Percentiles rank a stretch among this genome's conserved stretches.
These are phyloP conservation scores for Campoplex capitator DNA, from an alignment of 2,888 invertebrate genomes.

Conservation along the genomic window DNA sequence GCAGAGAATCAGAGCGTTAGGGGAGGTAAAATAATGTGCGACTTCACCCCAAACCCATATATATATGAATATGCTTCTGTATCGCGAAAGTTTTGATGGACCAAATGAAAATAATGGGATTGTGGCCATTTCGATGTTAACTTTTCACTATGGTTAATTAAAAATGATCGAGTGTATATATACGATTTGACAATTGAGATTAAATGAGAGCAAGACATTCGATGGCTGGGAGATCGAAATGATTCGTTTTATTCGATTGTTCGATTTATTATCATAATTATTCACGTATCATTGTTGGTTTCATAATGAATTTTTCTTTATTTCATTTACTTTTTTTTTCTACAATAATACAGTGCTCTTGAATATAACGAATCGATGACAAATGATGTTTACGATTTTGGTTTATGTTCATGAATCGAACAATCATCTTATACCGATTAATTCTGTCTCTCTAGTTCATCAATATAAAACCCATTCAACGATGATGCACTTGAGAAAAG, in stretches of 20 bases:
- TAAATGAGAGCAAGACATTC: background rate
- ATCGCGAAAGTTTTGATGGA: conserved; percentile 24
- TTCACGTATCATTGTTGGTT: background rate
- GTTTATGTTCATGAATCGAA: background rate
- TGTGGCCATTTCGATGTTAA: background rate
- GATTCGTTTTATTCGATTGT: background rate
- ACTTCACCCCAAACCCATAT: conserved; percentile 18
- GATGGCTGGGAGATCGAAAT: background rate
- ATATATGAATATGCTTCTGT: background rate
- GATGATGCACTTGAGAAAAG: background rate
- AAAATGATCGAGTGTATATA: conserved; percentile 17
- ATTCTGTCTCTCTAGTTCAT: background rate
- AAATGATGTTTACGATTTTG: background rate
- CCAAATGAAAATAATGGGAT: conserved; percentile 26
- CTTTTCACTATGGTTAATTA: conserved; percentile 18
- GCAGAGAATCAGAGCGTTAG: background rate
- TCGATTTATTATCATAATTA: background rate
- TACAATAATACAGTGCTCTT: background rate
- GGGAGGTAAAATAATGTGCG: conserved; percentile 20
- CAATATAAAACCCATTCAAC: background rate
- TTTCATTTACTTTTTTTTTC: background rate
- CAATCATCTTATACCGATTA: background rate
- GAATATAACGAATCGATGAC: background rate
- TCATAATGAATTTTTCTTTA: background rate
- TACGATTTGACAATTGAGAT: background rate